Base-by-base conservation (phyloP, 2,888 invertebrate genomes). In the Yponomeuta evonymella region DNA sequence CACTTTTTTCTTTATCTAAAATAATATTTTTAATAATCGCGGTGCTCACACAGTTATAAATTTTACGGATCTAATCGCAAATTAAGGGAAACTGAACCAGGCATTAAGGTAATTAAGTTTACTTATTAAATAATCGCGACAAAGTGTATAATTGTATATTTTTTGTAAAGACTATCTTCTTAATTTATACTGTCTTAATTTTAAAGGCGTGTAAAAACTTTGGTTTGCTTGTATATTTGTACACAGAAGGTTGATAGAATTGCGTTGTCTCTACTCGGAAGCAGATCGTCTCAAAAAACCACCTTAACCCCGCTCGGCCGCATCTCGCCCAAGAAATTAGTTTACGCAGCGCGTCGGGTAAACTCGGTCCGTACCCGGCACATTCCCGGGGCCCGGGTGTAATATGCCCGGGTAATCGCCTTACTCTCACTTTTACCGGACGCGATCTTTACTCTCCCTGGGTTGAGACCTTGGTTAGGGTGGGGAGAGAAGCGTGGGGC, bases 321-420 rank as follows among this genome's bases (percentile, higher is more conserved):
- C 12, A 65, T 33, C 33, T 65, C 65, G 65, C 65, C 65, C 65
- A 65, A 65, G 65, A 65, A 65, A 65, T 65, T 65, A 65, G 65
- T 65, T 65, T 65, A 65, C 8, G 30, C 30, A 29, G 65, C 12
- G 65, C n/a, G 11, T 23, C 23, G 65, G 10, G 51, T 58, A 29
- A 23, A 29, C 63, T 63, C 63, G 65, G 65, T 58, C 65, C 30
- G 65, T 63, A 11, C 65, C 33, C 65, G 30, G n/a, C 65, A 65
- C 65, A 65, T 65, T 65, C 65, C 65, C 33, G 29, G 51, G 51
- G 11, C 2, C 23, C 11, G 29, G 30, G 29, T 33, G n/a, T 65
- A 65, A 65, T 65, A 29, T 65, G 65, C 33, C 65, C 33, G 51
- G 51, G 65, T 65, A 65, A 65, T 65, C 65, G 65, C 33, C 65